Evolutionary conservation across 2,888 invertebrate genomes (phyloP), one percentile per base, ranked within the genome.

Genomic region (Neria commutata): DNA sequence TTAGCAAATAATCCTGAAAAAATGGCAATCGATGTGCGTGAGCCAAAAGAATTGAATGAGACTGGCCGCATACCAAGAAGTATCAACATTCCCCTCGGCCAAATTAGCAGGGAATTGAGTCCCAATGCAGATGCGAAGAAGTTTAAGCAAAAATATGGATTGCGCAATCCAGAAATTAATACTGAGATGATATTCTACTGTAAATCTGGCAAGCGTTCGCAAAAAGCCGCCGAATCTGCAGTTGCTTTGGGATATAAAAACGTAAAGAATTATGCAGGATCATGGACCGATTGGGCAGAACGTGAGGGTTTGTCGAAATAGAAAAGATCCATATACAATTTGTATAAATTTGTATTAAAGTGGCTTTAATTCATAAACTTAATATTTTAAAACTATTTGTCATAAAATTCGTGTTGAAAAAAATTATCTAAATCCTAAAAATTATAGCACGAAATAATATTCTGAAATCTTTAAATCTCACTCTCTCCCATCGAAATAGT

Each of bases 11-110:
- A 83, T 14, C 76, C 81, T 6, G 78, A 80, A 50, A 84, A 86
- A 56, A 71, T 89, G 16, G 84, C 92, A 24, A 85, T 94, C 61
- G 92, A 92, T 83, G 91, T 92, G 0, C 86, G 92, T 65, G 91
- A 91, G 74, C 89, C 90, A 26, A 79, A 85, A 11, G 92, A 92
- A 81, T 78, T 92, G 10, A 79, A 84, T 62, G 87, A 90, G 73
- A 86, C 87, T 66, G 91, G 92, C 2, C 83, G 84, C 71, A 86
- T 92, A 60, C 91, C 91, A 34, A 87, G 87, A 55, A 90, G 90
- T 72, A 85, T 91, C 54, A 90, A 91, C 72, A 90, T 92, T 77
- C 91, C 91, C 67, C 83, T 91, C 88, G 84, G 63, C 3, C 65
- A 56, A 14, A 67, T 80, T 4, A 50, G 58, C 14, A 63, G 69